Evolutionary conservation across 1,140 invertebrate species (phyloP).

Genomic region (Phortica variegata): DNA sequence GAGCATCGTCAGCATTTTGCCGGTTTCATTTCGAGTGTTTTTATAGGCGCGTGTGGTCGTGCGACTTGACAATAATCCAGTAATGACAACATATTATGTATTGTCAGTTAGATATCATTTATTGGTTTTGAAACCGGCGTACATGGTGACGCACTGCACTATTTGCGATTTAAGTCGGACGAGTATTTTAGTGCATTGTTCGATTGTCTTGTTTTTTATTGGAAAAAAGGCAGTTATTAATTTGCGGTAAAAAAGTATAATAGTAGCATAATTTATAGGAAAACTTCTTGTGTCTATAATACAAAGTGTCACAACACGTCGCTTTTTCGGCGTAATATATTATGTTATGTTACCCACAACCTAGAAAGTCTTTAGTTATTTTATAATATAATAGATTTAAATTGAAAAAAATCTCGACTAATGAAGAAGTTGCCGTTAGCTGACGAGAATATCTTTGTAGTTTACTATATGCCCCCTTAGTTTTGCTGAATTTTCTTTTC

Average conservation of each 20-base stretch:
- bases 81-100: too few species aligned
- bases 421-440: constrained; percentile 58
- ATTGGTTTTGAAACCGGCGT: too few species aligned
- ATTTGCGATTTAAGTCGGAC: too few species aligned
- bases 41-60: constrained; percentile 29
- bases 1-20: too few species aligned
- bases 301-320: constrained; percentile 46
- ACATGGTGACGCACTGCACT: too few species aligned
- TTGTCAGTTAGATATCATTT: too few species aligned
- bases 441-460: constrained; percentile 54
- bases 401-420: constrained; percentile 46
- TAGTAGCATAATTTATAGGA: constrained; percentile 34
- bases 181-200: constrained; percentile 46
- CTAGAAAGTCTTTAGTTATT: constrained; percentile 48
- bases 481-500: neutral
- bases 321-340: constrained; percentile 9
- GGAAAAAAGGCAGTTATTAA: constrained; percentile 45
- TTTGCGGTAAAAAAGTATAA: constrained; percentile 39
- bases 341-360: constrained; percentile 46
- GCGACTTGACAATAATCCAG: too few species aligned
- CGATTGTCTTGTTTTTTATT: constrained; percentile 29
- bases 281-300: constrained; percentile 41
- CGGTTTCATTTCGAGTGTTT: too few species aligned
- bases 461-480: constrained; percentile 7
- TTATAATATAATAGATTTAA: constrained; percentile 9